A percentile compares a stretch with the other conserved stretches of the same genome.
These are phyloP conservation scores for Eumeta japonica DNA, from an alignment of 1,140 invertebrate genomes.

Conservation along the genomic window DNA sequence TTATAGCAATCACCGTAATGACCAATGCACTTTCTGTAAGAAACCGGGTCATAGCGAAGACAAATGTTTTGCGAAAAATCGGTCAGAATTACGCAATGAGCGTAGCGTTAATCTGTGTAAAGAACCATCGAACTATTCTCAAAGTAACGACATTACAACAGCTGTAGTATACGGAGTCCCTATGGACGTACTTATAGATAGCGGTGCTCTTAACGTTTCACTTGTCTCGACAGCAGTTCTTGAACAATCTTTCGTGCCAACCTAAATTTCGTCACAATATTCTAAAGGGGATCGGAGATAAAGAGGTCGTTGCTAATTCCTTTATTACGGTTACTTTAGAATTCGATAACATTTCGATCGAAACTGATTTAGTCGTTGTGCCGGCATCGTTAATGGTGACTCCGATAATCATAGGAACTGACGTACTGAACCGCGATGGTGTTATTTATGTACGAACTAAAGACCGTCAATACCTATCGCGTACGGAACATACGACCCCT, in stretches of 20 bases:
- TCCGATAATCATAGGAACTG: constrained; percentile 17
- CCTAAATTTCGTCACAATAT: constrained; percentile 9
- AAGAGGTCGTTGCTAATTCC: constrained; percentile 3
- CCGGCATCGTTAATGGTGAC: constrained; percentile 12
- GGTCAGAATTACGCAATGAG: constrained; percentile 6
- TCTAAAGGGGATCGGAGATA: constrained; percentile 15
- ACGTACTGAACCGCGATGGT: constrained; percentile 19
- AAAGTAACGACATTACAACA: constrained; percentile 9
- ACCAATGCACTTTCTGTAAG: constrained; percentile 7
- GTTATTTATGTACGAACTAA: constrained; percentile 15
- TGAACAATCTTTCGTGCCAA: constrained; percentile 9
- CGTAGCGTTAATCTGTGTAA: constrained; percentile 5
- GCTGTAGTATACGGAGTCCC: constrained; percentile 18
- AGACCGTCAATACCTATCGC: constrained; percentile 13
- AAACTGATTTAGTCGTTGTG: constrained; percentile 18
- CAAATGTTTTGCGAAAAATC: constrained; percentile 5
- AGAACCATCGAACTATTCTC: neutral
- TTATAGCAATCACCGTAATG: too few species aligned
- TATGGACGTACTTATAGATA: constrained; percentile 19
- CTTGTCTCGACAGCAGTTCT: constrained; percentile 14
- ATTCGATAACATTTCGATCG: constrained; percentile 14
- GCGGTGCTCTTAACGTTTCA: constrained; percentile 16
- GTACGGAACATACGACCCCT: neutral
- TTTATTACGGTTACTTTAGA: constrained; percentile 16
- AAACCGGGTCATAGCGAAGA: constrained; percentile 3